Conservation (phyloP, 64 coral and sea anemone species). For the Dendronephthya gigantea region DNA sequence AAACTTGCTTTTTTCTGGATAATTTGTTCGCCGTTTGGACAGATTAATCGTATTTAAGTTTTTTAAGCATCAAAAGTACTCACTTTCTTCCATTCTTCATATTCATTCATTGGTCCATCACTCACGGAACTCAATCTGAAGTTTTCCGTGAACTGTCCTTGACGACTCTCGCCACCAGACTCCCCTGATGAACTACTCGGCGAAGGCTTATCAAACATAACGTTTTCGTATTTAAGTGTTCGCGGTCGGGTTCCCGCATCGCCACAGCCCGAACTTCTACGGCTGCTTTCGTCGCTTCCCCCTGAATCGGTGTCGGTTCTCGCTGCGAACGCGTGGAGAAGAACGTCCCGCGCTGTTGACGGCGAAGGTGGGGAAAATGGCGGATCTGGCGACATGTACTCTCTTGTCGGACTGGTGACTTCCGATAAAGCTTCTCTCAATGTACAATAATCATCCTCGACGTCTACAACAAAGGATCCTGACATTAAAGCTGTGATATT, state of each 20-base stretch:
- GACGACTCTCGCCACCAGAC: background rate
- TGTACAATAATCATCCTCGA: background rate
- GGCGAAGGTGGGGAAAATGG: background rate
- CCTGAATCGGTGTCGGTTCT: background rate
- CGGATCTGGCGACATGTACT: background rate
- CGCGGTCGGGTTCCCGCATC: background rate
- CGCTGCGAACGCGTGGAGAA: background rate
- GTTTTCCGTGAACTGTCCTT: background rate
- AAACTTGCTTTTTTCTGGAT: too few relatives aligned
- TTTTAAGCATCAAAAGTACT: background rate
- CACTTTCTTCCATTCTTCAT: conserved; percentile 91
- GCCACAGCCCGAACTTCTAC: background rate
- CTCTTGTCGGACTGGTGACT: background rate
- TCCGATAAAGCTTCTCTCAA: background rate
- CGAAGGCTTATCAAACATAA: conserved; percentile 53
- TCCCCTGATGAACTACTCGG: background rate
- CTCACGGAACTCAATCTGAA: conserved; percentile 49
- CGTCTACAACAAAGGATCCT: background rate
- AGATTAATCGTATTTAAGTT: too few relatives aligned
- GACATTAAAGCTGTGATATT: too few relatives aligned
- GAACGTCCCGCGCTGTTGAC: background rate
- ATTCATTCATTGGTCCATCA: conserved; percentile 58
- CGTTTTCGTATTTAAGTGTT: conserved; percentile 85
- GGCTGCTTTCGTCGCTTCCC: background rate
- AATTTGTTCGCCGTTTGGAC: too few relatives aligned